Base-by-base conservation (phyloP, 2,888 invertebrate species). In the Trissolcus brochymenae region DNA sequence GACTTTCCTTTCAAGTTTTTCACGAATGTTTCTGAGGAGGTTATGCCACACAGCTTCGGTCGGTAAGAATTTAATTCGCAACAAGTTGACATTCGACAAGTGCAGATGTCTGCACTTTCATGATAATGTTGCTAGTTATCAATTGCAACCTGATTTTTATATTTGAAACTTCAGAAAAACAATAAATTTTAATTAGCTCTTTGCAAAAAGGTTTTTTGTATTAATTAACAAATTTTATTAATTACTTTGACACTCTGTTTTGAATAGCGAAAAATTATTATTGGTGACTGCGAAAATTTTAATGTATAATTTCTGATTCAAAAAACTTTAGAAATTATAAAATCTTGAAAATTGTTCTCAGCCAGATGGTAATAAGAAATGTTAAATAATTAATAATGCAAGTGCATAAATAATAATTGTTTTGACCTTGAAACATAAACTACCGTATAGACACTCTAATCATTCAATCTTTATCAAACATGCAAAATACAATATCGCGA, bases 381-480 rank as follows among this genome's bases (percentile, higher is more conserved):
- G 25, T 4, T 9, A 25, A 16, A 46, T 54, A 43, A 54, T 54
- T 41, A 62, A 62, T 35, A 43, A 41, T 40, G 25, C 46, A 3
- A 54, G 40, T 29, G 25, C 17, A 46, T 25, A 29, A 64, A 54
- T 46, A 9, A 46, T 43, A 14, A 25, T 54, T 17, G 16, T 17
- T 53, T 25, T 46, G 29, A 29, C 64, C 64, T 64, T 64, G 25
- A 13, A 14, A 54, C 11, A 29, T 64, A 46, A 54, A 43, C 55
- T 64, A 54, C 62, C 25, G 21, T 53, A 54, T 64, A 64, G 53
- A 64, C 17, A 54, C 54, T 41, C 54, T 35, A 29, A 46, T 64
- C 46, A 40, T 19, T 29, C 7, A 41, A 29, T 54, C 43, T 62
- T 43, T n/a, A n/a, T 16, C 25, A 41, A 14, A 53, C 62, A 41